Percentiles rank a stretch among this genome's conserved stretches.
Evolutionary conservation across 1,140 invertebrate genomes (phyloP).

Genomic region (Trachymyrmex septentrionalis): DNA sequence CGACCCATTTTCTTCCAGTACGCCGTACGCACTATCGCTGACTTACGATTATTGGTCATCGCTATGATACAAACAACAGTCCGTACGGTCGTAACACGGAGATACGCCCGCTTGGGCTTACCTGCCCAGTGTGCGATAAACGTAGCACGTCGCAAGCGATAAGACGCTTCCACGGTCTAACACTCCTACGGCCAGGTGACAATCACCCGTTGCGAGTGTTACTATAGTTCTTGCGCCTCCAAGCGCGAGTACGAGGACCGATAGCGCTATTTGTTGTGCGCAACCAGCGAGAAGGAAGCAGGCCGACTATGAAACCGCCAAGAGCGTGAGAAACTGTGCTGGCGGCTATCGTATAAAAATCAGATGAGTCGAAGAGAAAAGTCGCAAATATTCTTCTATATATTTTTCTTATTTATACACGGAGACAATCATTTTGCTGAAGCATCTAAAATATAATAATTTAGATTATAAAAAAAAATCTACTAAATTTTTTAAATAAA

Average conservation of each 20-base stretch:
- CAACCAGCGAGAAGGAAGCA: constrained; percentile 10
- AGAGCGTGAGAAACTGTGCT: constrained; percentile 60
- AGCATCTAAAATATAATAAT: too few species aligned
- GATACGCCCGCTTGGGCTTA: constrained; percentile 52
- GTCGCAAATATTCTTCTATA: background rate
- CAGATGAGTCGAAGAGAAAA: constrained; percentile 47
- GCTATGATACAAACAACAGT: constrained; percentile 35
- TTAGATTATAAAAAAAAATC: too few species aligned
- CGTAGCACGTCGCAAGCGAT: constrained; percentile 37
- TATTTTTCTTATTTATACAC: background rate
- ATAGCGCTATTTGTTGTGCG: constrained; percentile 58
- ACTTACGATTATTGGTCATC: constrained; percentile 42
- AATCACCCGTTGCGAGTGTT: constrained; percentile 24
- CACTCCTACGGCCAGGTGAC: constrained; percentile 30
- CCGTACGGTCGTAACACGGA: constrained; percentile 43
- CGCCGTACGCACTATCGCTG: constrained; percentile 29
- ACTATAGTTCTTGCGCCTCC: constrained; percentile 19
- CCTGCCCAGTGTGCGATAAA: constrained; percentile 47
- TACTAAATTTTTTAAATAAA: too few species aligned
- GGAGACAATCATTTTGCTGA: too few species aligned
- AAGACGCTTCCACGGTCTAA: constrained; percentile 2
- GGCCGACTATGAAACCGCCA: constrained; percentile 31
- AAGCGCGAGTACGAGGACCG: constrained; percentile 36
- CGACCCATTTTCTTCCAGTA: constrained; percentile 41
- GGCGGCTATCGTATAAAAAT: background rate